A percentile compares a stretch with the other conserved stretches of the same genome.
Conservation (phyloP, 23 tunicate species). For the Halocynthia aurantium region DNA sequence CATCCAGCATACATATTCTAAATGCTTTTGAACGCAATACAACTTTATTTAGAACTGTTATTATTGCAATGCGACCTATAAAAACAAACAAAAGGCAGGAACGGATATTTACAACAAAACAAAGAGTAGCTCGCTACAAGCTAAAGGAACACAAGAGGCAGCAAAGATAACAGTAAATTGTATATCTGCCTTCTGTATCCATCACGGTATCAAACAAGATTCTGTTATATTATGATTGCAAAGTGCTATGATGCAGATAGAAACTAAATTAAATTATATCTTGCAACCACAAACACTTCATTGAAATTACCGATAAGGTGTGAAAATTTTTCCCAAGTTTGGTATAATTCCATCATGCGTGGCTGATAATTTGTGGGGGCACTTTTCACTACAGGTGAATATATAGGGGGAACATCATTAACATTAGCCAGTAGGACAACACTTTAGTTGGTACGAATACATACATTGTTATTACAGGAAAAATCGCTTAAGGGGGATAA, state of each 20-base stretch:
- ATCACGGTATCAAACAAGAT: neutral
- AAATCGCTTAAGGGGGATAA: too few relatives aligned
- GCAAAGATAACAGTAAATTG: neutral
- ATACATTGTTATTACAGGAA: too few relatives aligned
- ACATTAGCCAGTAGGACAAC: too few relatives aligned
- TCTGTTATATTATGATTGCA: neutral
- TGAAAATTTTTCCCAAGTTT: neutral
- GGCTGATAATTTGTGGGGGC: too few relatives aligned
- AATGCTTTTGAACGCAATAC: too few relatives aligned
- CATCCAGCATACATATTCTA: too few relatives aligned
- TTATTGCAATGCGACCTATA: constrained; percentile 12
- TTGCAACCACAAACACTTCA: neutral
- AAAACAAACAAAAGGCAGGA: constrained; percentile 7
- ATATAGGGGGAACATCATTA: too few relatives aligned
- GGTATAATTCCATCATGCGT: too few relatives aligned
- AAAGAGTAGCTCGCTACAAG: neutral
- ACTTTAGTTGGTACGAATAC: too few relatives aligned
- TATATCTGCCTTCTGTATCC: neutral
- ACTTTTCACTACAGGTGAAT: too few relatives aligned
- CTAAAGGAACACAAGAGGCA: constrained; percentile 8
- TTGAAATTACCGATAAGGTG: neutral
- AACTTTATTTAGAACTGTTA: neutral
- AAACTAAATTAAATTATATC: neutral
- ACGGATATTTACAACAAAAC: neutral
- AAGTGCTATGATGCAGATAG: neutral